Conservation (phyloP, 2,888 invertebrate genomes). For the Morpho helenor region DNA sequence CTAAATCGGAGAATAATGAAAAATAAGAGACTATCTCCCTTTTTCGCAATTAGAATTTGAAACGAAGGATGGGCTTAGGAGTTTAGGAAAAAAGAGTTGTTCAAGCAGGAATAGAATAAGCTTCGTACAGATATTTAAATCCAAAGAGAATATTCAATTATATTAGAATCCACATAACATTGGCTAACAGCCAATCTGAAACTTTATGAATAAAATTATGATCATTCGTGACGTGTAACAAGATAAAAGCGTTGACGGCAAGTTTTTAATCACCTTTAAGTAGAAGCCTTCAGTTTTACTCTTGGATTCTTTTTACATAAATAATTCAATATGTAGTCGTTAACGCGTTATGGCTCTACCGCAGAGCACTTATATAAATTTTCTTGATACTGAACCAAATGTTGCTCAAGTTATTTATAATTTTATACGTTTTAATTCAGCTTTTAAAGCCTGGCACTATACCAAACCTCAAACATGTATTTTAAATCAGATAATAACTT, state of each 20-base stretch:
- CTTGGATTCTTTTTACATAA: constrained; percentile 1
- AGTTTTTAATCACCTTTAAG: constrained; percentile 10
- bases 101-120: no score
- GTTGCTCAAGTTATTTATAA: constrained; percentile 14
- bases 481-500: constrained; percentile 22
- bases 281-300: constrained; percentile 6
- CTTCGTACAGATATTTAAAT: no score
- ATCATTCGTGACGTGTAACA: no score
- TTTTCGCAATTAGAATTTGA: no score
- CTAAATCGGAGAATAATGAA: no score
- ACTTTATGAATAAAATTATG: no score
- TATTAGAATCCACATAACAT: no score
- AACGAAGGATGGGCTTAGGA: no score
- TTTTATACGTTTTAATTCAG: constrained; percentile 17
- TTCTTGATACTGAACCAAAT: constrained; percentile 1
- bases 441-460: constrained; percentile 20
- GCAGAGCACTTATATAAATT: constrained; percentile 5
- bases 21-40: no score
- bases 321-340: neutral
- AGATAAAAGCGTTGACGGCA: neutral
- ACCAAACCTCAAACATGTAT: constrained; percentile 20
- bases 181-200: no score
- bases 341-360: neutral
- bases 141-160: no score
- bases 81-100: no score